These are phyloP conservation scores for Cataglyphis albicans DNA, from an alignment of 2,888 invertebrate species.

Conservation along the genomic window DNA sequence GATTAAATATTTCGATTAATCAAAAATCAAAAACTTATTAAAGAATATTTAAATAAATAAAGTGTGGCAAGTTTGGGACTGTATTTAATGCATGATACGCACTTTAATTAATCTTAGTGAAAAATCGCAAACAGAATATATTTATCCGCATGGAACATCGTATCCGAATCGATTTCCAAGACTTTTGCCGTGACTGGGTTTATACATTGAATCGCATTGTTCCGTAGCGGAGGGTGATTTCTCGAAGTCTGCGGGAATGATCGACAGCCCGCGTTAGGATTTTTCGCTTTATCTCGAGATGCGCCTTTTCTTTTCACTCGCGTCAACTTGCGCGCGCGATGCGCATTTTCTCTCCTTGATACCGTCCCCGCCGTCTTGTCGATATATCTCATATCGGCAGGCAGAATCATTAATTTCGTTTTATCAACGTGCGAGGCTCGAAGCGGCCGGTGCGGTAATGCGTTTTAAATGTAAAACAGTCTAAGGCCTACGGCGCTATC, in stretches of 20 bases:
- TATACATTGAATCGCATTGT: conserved; percentile 32
- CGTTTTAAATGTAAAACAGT: conserved; percentile 86
- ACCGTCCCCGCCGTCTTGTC: conserved; percentile 61
- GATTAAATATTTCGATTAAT: background rate
- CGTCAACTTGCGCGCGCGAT: conserved; percentile 1
- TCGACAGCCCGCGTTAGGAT: conserved; percentile 62
- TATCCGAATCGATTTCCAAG: background rate
- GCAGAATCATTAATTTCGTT: conserved; percentile 85
- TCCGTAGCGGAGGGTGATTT: conserved; percentile 3
- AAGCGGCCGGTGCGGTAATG: conserved; percentile 83
- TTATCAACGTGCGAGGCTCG: conserved; percentile 84
- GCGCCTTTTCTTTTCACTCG: conserved; percentile 43
- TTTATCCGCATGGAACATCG: background rate
- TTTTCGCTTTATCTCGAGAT: conserved; percentile 64
- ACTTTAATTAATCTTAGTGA: conserved; percentile 2
- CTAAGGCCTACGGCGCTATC: conserved; percentile 83
- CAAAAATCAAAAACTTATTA: background rate
- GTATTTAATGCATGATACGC: background rate
- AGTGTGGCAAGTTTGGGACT: background rate
- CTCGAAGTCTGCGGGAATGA: conserved; percentile 46
- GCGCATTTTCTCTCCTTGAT: conserved; percentile 44
- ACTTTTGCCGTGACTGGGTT: background rate
- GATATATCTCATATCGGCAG: conserved; percentile 84
- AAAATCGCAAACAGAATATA: background rate
- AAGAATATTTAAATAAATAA: background rate